These are phyloP conservation scores for Plebejus argus DNA, from an alignment of 2,888 invertebrate species.

Conservation along the genomic window DNA sequence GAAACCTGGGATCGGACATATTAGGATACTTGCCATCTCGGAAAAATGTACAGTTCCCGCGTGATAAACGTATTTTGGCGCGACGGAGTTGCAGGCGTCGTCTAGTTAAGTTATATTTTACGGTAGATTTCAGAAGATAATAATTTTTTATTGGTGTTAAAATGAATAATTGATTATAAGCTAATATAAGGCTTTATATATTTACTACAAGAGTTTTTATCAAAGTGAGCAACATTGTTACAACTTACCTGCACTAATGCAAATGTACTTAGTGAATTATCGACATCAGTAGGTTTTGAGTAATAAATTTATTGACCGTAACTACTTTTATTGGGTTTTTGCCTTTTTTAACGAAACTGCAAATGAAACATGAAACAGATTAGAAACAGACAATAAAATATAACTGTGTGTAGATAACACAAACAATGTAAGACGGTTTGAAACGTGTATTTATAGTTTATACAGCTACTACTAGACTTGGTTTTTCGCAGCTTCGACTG, in stretches of 20 bases:
- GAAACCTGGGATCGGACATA: too few relatives aligned
- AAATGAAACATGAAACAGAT: constrained; percentile 13
- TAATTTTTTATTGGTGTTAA: background rate
- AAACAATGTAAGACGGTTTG: background rate
- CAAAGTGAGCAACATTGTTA: background rate
- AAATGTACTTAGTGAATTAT: background rate
- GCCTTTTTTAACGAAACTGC: background rate
- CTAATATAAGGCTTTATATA: background rate
- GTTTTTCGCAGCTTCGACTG: too few relatives aligned
- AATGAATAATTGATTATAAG: background rate
- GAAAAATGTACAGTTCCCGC: too few relatives aligned
- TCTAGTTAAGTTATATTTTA: background rate
- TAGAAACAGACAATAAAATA: constrained; percentile 11
- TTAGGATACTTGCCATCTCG: too few relatives aligned
- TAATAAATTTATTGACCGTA: background rate
- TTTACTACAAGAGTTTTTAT: background rate
- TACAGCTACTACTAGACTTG: too few relatives aligned
- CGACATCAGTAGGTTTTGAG: background rate
- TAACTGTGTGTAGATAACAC: background rate
- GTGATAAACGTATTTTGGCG: too few relatives aligned
- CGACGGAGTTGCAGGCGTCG: too few relatives aligned
- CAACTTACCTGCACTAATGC: background rate
- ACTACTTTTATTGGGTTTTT: background rate
- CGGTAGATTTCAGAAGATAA: background rate
- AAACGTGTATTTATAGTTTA: too few relatives aligned